Conservation (phyloP, 2,888 invertebrate species). For the Therioaphis trifolii region DNA sequence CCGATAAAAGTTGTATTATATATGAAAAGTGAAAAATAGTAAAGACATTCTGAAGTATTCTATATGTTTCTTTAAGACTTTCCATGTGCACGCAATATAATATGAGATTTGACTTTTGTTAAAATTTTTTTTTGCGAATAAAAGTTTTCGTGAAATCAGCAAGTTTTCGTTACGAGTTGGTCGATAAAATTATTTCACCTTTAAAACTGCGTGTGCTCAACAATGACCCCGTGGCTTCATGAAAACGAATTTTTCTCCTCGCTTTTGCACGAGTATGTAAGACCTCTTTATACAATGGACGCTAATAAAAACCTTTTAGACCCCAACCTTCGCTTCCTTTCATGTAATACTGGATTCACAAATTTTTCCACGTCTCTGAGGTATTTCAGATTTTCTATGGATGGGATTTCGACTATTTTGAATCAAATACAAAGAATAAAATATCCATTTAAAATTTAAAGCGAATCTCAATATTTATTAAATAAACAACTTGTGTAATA, state of each 20-base stretch:
- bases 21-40: not conserved
- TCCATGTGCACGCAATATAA: not conserved
- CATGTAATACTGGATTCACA: slow-evolving; percentile 19
- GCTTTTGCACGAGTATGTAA: not conserved
- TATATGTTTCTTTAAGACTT: slow-evolving; percentile 33
- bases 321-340: not conserved
- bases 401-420: slow-evolving; percentile 1
- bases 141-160: slow-evolving; percentile 51
- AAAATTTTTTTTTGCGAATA: slow-evolving; percentile 40
- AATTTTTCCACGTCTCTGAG: slow-evolving; percentile 24
- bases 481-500: not conserved
- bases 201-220: slow-evolving; percentile 39
- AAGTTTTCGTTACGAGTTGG: slow-evolving; percentile 27
- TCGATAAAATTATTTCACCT: slow-evolving; percentile 53
- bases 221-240: slow-evolving; percentile 27
- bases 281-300: slow-evolving; percentile 50
- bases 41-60: slow-evolving; percentile 3
- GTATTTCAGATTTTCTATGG: slow-evolving; percentile 30
- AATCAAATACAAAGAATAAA: slow-evolving; percentile 13
- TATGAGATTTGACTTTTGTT: slow-evolving; percentile 27
- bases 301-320: slow-evolving; percentile 54
- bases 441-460: not conserved
- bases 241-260: slow-evolving; percentile 27
- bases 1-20: not conserved
- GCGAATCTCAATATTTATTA: not conserved